phyloP scores from a whole-genome alignment of 2,797 vertebrate genomes.

The Rhynchonycteris naso region DNA sequence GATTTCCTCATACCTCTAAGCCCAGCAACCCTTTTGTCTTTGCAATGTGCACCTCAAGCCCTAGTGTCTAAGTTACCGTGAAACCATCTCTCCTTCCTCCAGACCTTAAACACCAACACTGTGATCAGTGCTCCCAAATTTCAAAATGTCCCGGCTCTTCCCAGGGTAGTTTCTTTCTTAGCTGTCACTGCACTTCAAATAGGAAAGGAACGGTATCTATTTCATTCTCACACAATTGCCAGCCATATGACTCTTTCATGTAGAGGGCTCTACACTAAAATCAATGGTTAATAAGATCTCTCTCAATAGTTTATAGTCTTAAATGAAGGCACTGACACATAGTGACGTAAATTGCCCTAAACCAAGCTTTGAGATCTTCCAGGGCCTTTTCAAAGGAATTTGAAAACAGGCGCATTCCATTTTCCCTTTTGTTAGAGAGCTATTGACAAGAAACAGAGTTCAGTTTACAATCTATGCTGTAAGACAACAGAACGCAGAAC shows the following conservation, averaged over 20 bases:
- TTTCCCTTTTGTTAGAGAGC: constrained; percentile 59
- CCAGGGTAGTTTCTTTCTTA: constrained; percentile 24
- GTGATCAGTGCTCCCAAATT: constrained; percentile 11
- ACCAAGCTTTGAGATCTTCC: constrained; percentile 54
- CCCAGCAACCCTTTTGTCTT: neutral
- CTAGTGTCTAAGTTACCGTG: neutral
- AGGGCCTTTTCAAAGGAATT: constrained; percentile 63
- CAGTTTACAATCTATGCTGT: constrained; percentile 25
- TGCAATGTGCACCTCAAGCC: neutral
- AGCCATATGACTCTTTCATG: neutral
- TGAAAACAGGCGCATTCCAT: constrained; percentile 70
- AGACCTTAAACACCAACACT: constrained; percentile 20
- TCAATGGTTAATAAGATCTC: neutral
- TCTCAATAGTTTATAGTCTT: neutral
- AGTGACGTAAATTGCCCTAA: neutral
- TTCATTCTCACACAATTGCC: neutral
- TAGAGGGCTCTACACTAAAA: neutral
- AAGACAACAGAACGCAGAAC: constrained; percentile 15
- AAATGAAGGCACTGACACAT: constrained; percentile 32
- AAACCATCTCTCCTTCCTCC: neutral
- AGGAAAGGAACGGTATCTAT: neutral
- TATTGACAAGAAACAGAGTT: constrained; percentile 60
- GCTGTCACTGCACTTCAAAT: constrained; percentile 17
- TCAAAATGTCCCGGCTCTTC: constrained; percentile 21
- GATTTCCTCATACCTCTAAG: neutral